These are phyloP conservation scores for Autographa gamma DNA, from an alignment of 2,888 invertebrate species.

Conservation along the genomic window DNA sequence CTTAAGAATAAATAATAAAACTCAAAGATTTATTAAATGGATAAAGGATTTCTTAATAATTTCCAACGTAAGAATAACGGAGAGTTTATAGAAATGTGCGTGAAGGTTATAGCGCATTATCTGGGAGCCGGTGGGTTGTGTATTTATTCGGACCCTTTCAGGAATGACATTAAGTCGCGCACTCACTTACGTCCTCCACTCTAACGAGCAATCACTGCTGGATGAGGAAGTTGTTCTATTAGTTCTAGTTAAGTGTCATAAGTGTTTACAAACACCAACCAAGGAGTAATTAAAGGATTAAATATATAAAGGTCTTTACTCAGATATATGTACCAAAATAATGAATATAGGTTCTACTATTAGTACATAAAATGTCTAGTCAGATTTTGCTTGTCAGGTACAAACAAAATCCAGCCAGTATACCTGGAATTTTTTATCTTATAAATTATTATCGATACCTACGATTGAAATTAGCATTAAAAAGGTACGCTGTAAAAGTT, in stretches of 20 bases:
- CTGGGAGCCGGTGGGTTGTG: slow-evolving; percentile 17
- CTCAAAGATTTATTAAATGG: background rate
- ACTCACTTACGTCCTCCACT: slow-evolving; percentile 29
- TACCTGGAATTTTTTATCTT: too few species aligned
- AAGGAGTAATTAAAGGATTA: background rate
- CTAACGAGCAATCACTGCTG: slow-evolving; percentile 53
- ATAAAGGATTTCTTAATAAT: background rate
- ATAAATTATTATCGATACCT: background rate
- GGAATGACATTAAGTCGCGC: slow-evolving; percentile 26
- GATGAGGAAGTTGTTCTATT: slow-evolving; percentile 34
- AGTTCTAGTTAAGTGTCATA: slow-evolving; percentile 32
- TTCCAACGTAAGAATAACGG: slow-evolving; percentile 5
- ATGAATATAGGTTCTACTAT: too few species aligned
- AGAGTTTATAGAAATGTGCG: slow-evolving; percentile 12
- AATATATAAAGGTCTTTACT: background rate
- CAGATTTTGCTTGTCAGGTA: too few species aligned
- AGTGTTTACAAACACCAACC: background rate
- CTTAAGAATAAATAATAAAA: background rate
- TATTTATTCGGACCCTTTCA: slow-evolving; percentile 39
- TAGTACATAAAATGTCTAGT: too few species aligned
- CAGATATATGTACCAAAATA: too few species aligned
- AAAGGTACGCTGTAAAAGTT: background rate
- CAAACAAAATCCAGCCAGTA: too few species aligned
- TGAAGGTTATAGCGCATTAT: slow-evolving; percentile 26
- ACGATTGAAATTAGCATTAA: background rate